A percentile compares a stretch with the other conserved stretches of the same genome.
phyloP scores from a whole-genome alignment of 2,113 vertebrate genomes.

The Eudyptes chrysolophus region DNA sequence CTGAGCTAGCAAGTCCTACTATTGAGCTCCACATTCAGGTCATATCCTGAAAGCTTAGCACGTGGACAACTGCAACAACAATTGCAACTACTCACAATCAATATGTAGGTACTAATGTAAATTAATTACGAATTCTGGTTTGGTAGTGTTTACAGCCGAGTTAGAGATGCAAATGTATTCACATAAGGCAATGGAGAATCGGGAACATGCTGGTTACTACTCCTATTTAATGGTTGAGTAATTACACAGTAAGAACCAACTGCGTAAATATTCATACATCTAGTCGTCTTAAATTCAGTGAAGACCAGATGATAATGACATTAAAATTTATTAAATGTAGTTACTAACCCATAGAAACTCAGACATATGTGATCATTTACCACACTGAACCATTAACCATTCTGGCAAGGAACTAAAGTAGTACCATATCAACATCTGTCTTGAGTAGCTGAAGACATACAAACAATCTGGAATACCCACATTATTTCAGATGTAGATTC shows the following conservation, averaged over 20 bases:
- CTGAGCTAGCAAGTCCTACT: background rate
- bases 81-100: background rate
- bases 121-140: background rate
- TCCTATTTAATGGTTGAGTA: background rate
- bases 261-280: background rate
- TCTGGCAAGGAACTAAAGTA: background rate
- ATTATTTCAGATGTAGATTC: background rate
- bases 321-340: background rate
- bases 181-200: background rate
- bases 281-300: background rate
- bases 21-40: background rate
- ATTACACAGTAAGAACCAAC: background rate
- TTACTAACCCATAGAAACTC: background rate
- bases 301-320: background rate
- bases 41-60: background rate
- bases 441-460: background rate
- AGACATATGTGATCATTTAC: background rate
- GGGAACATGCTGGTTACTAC: background rate
- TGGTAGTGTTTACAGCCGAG: background rate
- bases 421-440: slow-evolving; percentile 1
- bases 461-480: background rate
- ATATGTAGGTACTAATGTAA: background rate
- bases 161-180: background rate
- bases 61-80: too few relatives aligned
- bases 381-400: background rate